Evolutionary conservation across 2,888 invertebrate species (phyloP), one percentile per base, ranked within the genome.

Genomic region (Bembecia ichneumoniformis): DNA sequence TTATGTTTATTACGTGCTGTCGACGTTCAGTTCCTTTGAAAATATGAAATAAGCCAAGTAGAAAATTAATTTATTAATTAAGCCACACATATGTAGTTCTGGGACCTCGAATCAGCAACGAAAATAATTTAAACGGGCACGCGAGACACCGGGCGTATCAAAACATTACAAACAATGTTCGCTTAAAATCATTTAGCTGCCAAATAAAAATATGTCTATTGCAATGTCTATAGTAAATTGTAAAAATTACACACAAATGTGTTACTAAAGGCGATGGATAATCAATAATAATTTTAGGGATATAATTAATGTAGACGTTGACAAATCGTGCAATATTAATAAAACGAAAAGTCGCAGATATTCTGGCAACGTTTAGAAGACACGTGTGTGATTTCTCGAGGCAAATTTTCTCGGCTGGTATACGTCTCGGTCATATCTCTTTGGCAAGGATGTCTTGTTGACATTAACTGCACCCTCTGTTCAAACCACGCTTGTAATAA

Each of bases 91-190:
- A 47, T 49, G 58, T 63, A 65, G 62, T 60, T 58, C 67, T 60
- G 66, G 61, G 71, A 76, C 73, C 72, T 72, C 71, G 69, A 68
- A 66, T 71, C 74, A 78, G 80, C 74, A 75, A 82, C 76, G 66
- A 78, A 84, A 83, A 83, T 84, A 82, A 81, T 82, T 75, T 68
- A 53, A 74, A 77, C 74, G 68, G 71, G 71, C 75, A 71, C 72
- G 73, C 71, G 68, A 74, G 64, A 66, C 62, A 14, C 44, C 15
- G 9, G 28, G 28, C 28, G 28, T 28, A 28, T 28, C 28, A 28
- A 28, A 28, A 28, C 28, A 28, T 28, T 28, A n/a, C n/a, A n/a
- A 28, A 28, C 28, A 28, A 28, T 14, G 40, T 40, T 40, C n/a
- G 13, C 40, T 40, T 28, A 28, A 28, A 28, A 28, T 1, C 5